Evolutionary conservation across 2,888 invertebrate genomes (phyloP).

Genomic region (Mylabris sibirica): DNA sequence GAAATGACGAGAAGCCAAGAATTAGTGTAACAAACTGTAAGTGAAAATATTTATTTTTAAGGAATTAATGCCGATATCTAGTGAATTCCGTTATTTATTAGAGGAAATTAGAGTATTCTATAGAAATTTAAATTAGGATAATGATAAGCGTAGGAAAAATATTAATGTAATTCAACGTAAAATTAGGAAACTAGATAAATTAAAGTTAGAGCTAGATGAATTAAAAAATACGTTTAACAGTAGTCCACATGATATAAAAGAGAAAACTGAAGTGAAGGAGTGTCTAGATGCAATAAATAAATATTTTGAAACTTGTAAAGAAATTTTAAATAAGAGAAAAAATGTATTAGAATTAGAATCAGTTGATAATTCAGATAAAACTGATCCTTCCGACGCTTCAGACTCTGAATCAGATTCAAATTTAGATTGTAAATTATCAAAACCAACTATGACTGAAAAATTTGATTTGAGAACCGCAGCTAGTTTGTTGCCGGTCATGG

Average conservation of each 20-base stretch:
- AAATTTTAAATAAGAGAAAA: conserved; percentile 17
- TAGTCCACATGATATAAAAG: neutral
- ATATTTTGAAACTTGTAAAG: neutral
- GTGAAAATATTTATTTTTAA: neutral
- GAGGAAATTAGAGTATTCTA: conserved; percentile 17
- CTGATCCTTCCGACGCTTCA: neutral
- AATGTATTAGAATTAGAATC: too few species aligned
- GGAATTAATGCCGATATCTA: neutral
- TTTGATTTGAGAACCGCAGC: conserved; percentile 39
- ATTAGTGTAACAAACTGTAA: neutral
- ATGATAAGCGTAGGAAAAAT: neutral
- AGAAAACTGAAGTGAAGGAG: conserved; percentile 8
- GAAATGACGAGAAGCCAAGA: conserved; percentile 14
- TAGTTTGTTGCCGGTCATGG: conserved; percentile 32
- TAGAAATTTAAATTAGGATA: conserved; percentile 19
- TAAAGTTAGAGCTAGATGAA: conserved; percentile 1
- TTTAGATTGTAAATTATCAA: neutral
- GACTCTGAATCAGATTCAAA: neutral
- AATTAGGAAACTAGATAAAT: conserved; percentile 9
- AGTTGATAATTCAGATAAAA: neutral
- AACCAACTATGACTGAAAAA: conserved; percentile 28
- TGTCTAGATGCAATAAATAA: neutral
- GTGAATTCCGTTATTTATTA: conserved; percentile 8
- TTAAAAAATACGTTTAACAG: conserved; percentile 16
- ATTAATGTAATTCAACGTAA: neutral